Base-by-base conservation (phyloP, 2,797 vertebrate species). In the Numenius phaeopus region DNA sequence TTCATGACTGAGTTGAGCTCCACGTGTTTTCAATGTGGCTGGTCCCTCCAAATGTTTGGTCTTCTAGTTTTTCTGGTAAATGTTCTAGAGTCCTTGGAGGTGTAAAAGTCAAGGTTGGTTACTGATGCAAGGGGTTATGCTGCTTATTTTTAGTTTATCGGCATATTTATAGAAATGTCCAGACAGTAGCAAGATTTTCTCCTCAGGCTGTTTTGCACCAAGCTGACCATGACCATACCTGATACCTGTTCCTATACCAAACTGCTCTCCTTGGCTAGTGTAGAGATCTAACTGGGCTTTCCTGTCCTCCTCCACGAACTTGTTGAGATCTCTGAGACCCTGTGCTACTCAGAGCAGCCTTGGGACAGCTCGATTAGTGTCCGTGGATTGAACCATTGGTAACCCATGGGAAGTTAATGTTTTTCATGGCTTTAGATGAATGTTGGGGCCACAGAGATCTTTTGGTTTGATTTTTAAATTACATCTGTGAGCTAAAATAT, bases 1-100 rank as follows among this genome's bases (percentile, higher is more conserved):
- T 4, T 86, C 57, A 14, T 0, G 0, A 8, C 11, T 83, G 57
- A 65, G 24, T 26, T 64, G 32, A 11, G 23, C 67, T 23, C 22
- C 29, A 9, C 0, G 0, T 37, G 14, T 78, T 91, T 78, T 58
- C 29, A 7, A 0, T 44, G 37, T 32, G 21, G 27, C 46, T 66
- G 13, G 3, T 89, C 15, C 17, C 5, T 87, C 42, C 58, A 32
- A 34, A 42, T 16, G 3, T 46, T 90, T 91, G n/a, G 8, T 59
- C 8, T 47, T 83, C 15, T 59, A 5, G 0, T 32, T 91, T 91
- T 94, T 71, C 4, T 4, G 10, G 14, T 78, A 75, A 9, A 14
- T 27, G 14, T 64, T 83, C 20, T 71, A 44, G 47, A 67, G 61
- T 75, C 44, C 49, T 76, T 30, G 24, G 59, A 37, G 14, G 7